Base-by-base conservation (phyloP, 2,888 invertebrate species). In the Ophraella communa region DNA sequence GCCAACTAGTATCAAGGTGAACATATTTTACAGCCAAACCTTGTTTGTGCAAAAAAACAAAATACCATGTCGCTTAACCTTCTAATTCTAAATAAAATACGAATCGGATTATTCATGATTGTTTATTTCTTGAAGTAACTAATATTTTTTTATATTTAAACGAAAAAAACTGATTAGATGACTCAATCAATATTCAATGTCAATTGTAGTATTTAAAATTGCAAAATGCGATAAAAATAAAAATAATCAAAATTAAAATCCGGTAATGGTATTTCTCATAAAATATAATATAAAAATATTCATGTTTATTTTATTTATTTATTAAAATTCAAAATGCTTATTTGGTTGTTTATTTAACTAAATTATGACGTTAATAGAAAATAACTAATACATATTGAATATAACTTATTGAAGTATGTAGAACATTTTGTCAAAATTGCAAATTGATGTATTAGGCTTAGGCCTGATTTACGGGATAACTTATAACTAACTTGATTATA, bases 21-120 rank as follows among this genome's bases (percentile, higher is more conserved):
- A 57, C 61, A 53, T 62, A 54, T 62, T 66, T 62, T 62, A 64
- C 59, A 20, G 64, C 59, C 62, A 42, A 64, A 66, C 66, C 68
- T 64, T 62, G 57, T 56, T 55, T 55, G 54, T 51, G 60, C 49
- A 57, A 63, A 68, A 67, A 65, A 67, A 64, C 47, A 47, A 62
- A 64, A 64, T 64, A 66, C 64, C 64, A 55, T 49, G 61, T 61
- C 45, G 58, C 18, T 27, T 57, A 64, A 68, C 66, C 64, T 68
- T 68, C 64, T 66, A 62, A 56, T 63, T 51, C 65, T 62, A 68
- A 64, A 65, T 61, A 56, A 62, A 66, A 65, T 55, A 58, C 47
- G 52, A 55, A 63, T 59, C 61, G 64, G 58, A 60, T 60, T 62
- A 66, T 59, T 62, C 55, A 52, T 56, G 59, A 66, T 66, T 66